Evolutionary conservation across 2,113 vertebrate genomes (phyloP), one percentile per base, ranked within the genome.

Genomic region (Odocoileus virginianus): DNA sequence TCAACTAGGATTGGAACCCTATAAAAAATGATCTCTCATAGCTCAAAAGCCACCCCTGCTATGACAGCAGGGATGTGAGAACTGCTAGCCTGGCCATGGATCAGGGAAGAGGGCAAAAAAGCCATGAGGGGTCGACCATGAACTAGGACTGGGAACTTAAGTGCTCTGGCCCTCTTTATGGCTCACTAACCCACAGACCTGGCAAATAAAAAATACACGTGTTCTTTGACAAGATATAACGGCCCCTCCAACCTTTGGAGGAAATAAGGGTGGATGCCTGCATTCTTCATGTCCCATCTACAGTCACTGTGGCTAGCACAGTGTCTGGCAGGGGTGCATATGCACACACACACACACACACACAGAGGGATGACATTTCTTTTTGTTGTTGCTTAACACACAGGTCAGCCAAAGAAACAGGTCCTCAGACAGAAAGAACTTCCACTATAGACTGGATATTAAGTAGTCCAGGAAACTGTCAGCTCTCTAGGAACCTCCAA

Each of bases 21-120:
- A 47, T 84, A 91, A 97, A 96, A 95, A 93, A 94, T 13, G 54
- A 91, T 71, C 40, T 85, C 87, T 93, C 71, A 27, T 19, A 93
- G 78, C 95, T 93, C 95, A 25, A 50, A 55, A 92, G 92, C 84
- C 27, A 50, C 57, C 67, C 10, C 76, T 52, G 85, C 57, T 81
- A 81, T 74, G 81, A 74, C 43, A 71, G 61, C 3, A 50, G 47
- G 25, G 54, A 36, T 85, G 33, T 45, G 33, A 93, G 57, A 64
- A 78, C 58, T 9, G 8, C 8, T 33, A 33, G 21, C 30, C n/a
- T 5, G 16, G 55, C 30, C 58, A 28, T 0, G 2, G 47, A 50
- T 27, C 27, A 40, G 50, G 52, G 10, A 50, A 57, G n/a, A 74
- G 13, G 19, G 17, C 54, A 47, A 93, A n/a, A 67, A 76, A 88